Evolutionary conservation across 1,140 invertebrate species (phyloP), one percentile per base, ranked within the genome.

Genomic region (Danaus plexippus): DNA sequence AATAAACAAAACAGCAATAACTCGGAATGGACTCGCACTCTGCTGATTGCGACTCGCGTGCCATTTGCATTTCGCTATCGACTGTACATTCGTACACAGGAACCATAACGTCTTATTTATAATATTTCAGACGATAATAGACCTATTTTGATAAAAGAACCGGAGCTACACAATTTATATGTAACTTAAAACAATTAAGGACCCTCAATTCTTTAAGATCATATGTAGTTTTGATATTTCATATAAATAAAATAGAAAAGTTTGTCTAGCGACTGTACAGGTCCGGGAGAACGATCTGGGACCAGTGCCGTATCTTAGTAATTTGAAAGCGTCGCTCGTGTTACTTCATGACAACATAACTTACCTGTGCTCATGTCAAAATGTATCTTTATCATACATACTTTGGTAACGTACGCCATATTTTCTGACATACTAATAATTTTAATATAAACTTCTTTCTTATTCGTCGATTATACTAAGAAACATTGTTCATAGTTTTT

Each of bases 31-130:
- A 54, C 51, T 49, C 54, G 69, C 77, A 77, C 77, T 80, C 66
- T 53, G 66, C 72, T 80, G 77, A 80, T 80, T 80, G 73, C 73
- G 58, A 66, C 60, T 63, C 48, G 59, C 61, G 68, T 73, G 67
- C 73, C 70, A 79, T 79, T 80, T 74, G 70, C 75, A 75, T 76
- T 63, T 61, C 63, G 68, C 56, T 71, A 74, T 72, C 66, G 64
- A 53, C 48, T n/a, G 70, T 69, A 73, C 66, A 67, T 42, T 64
- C 57, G 11, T 13, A 42, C 32, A 22, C 58, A 53, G 22, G 22
- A 5, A 3, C 2, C 22, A 32, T 32, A 4, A 32, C 22, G 1
- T 4, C 22, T 32, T 32, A 32, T 32, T 32, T 8, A 3, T 8
- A 32, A 32, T 32, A 32, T 32, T 32, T 6, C 7, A 6, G 5